A percentile compares a stretch with the other conserved stretches of the same genome.
Evolutionary conservation across 2,888 invertebrate genomes (phyloP).

Genomic region (Xylophagus ater): DNA sequence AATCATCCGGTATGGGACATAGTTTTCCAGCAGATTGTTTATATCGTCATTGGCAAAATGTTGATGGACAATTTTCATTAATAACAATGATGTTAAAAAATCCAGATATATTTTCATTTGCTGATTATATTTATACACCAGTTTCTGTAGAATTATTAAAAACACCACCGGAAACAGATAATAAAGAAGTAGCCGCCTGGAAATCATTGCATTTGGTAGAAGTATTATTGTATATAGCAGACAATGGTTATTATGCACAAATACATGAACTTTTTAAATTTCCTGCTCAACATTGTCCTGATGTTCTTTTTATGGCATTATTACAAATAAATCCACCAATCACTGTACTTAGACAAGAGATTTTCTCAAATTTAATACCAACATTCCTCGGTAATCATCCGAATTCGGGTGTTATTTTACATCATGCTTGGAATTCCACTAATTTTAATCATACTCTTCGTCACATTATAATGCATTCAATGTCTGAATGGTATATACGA

Average conservation of each 20-base stretch:
- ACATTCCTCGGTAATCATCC: constrained; percentile 92
- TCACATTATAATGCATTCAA: constrained; percentile 84
- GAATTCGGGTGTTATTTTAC: constrained; percentile 90
- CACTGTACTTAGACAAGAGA: constrained; percentile 69
- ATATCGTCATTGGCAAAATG: constrained; percentile 86
- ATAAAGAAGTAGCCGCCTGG: constrained; percentile 89
- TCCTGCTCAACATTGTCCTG: constrained; percentile 88
- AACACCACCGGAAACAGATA: constrained; percentile 87
- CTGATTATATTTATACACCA: constrained; percentile 79
- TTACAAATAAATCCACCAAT: constrained; percentile 77
- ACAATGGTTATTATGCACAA: constrained; percentile 70
- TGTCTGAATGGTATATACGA: constrained; percentile 94
- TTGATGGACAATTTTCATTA: constrained; percentile 85
- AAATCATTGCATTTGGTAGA: constrained; percentile 87
- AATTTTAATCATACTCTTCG: constrained; percentile 55
- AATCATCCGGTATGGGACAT: constrained; percentile 58
- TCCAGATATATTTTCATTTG: constrained; percentile 88
- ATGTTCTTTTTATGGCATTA: constrained; percentile 79
- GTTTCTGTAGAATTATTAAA: constrained; percentile 84
- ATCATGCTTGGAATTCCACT: constrained; percentile 90
- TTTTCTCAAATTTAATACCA: constrained; percentile 78
- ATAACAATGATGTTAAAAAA: constrained; percentile 77
- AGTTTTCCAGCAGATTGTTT: constrained; percentile 81
- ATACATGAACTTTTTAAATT: constrained; percentile 80
- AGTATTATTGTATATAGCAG: constrained; percentile 73